Evolutionary conservation across 1,140 invertebrate species (phyloP).

Genomic region (Stegodyphus dumicola): DNA sequence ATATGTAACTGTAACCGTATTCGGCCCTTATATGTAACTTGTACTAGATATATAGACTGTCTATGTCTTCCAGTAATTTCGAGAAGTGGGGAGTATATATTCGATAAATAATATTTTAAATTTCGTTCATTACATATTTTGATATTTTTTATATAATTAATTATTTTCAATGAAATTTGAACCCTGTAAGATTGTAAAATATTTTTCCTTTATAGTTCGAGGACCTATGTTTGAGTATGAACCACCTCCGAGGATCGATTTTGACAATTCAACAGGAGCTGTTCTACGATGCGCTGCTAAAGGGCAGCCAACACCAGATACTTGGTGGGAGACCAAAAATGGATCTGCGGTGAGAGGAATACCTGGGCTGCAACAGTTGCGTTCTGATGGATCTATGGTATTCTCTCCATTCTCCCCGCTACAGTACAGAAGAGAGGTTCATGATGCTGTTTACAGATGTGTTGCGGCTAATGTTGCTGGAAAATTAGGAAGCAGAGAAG

Average conservation of each 20-base stretch:
- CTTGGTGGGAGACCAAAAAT: slow-evolving; percentile 79
- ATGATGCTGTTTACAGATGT: slow-evolving; percentile 77
- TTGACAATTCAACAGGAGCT: slow-evolving; percentile 92
- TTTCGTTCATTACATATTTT: no score
- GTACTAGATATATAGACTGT: no score
- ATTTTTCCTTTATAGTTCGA: slow-evolving; percentile 20
- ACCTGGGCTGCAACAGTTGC: slow-evolving; percentile 78
- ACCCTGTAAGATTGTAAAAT: not conserved
- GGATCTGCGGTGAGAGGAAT: slow-evolving; percentile 73
- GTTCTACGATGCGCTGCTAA: slow-evolving; percentile 90
- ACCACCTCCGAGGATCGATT: slow-evolving; percentile 89
- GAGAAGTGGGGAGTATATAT: no score
- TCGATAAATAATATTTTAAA: no score
- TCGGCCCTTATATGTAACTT: no score
- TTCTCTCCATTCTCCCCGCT: slow-evolving; percentile 67
- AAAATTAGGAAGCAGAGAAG: slow-evolving; percentile 89
- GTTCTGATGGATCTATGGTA: slow-evolving; percentile 68
- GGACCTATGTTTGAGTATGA: slow-evolving; percentile 92
- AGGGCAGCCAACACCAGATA: slow-evolving; percentile 83
- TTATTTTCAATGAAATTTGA: not conserved
- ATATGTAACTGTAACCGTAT: no score
- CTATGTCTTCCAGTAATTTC: no score
- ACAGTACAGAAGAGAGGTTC: slow-evolving; percentile 72
- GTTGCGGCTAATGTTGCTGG: slow-evolving; percentile 88
- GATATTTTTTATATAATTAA: no score